Evolutionary conservation across 2,797 vertebrate species (phyloP), one percentile per base, ranked within the genome.

Genomic region (Protosalanx chinensis): DNA sequence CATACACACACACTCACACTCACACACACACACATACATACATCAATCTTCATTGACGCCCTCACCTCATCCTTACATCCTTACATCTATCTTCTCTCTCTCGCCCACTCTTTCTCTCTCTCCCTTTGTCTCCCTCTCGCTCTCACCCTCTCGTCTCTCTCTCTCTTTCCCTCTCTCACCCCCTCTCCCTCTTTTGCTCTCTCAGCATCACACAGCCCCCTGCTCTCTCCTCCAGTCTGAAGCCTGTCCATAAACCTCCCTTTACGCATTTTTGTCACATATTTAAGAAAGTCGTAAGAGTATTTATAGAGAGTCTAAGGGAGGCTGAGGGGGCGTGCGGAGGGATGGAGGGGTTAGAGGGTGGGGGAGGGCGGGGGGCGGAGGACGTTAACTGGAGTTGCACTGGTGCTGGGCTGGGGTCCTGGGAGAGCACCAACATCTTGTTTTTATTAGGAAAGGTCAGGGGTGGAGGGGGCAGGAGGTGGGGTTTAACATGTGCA

Each of bases 391-490:
- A 83, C 78, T 79, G 68, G 73, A 74, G 83, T 70, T 84, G 74
- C 80, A 76, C 80, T 71, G 81, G 81, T 80, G 71, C 83, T 82
- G 76, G 79, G 73, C 79, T 79, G 80, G 72, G 81, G 87, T 82
- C 81, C 84, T 71, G 71, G 82, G 87, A 87, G 71, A 86, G 82
- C 79, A 46, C 69, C 70, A 87, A 91, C 92, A 92, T 93, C 90
- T 93, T 92, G 91, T 88, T 90, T 91, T 90, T 88, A 91, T 92
- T 93, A 91, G 46, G 68, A 66, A 62, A 74, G 81, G 62, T 80
- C 77, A 73, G 51, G 68, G 62, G 72, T 71, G 56, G 62, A 70
- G 80, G 70, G 63, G 74, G 65, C 73, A 67, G 73, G 76, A 61
- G 70, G n/a, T 71, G 68, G 63, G 79, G 81, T 82, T 80, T 79